Base-by-base conservation (phyloP, 2,888 invertebrate species). In the Calameuta idolon region DNA sequence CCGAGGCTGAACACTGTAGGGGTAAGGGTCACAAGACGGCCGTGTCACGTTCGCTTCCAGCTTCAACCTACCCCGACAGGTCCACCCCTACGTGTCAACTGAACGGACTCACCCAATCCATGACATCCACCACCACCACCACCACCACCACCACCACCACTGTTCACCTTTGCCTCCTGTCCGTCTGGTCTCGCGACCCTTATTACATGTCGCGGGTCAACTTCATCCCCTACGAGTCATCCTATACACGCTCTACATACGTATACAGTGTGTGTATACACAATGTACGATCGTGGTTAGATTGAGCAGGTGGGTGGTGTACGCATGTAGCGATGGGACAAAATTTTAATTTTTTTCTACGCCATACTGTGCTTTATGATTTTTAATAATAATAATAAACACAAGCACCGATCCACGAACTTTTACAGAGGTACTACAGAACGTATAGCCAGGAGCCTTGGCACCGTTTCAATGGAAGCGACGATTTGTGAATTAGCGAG, bases 161-260 rank as follows among this genome's bases (percentile, higher is more conserved):
- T 74, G 33, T 55, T 75, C 75, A 35, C 69, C 77, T 69, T 78
- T 81, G 81, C 81, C 80, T 79, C 83, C 84, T 85, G 82, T 81
- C 79, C 79, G 79, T 81, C 79, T 79, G 84, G 78, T 83, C 86
- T 79, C 79, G 86, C 87, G 86, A 90, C 88, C 90, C 90, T 91
- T 91, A 90, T 91, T 91, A 90, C 90, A 87, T 87, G 89, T 88
- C 89, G 89, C 87, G 86, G 89, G 87, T 90, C 91, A 90, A 90
- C 91, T 90, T 90, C 90, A 88, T 90, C 90, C 55, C 23, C 55
- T 23, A 9, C 15, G 15, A 40, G 15, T 40, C 40, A 40, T 2
- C 40, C 55, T 55, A 9, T 55, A 55, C 9, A 23, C 3, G 23
- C 55, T 23, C 9, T 55, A 23, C 9, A 40, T 40, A 40, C 40